Evolutionary conservation across 2,113 vertebrate species (phyloP), one percentile per base, ranked within the genome.

Genomic region (Rafetus swinhoei): DNA sequence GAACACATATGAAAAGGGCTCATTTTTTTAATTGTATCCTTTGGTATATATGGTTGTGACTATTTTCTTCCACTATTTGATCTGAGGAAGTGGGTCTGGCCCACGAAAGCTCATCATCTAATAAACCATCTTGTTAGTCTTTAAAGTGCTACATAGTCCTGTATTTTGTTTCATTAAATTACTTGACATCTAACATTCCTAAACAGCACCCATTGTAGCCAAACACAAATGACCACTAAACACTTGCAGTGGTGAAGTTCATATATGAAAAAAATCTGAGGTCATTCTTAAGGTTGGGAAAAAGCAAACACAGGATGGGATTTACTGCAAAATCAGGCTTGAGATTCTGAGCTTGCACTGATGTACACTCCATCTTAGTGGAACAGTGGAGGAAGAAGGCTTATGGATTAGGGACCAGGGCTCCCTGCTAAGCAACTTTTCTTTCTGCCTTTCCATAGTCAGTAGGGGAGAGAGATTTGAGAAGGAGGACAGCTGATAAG

Each of bases 351-450:
- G 82, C 29, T 50, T 53, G 25, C 21, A 52, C 45, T 84, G 0
- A 0, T 25, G 4, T 45, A 76, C 45, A 76, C 21, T 11, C 77
- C 59, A 86, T 12, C n/a, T 45, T 2, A 82, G 18, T 14, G 13
- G 39, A 9, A 6, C 55, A 45, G 24, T 6, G 21, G 45, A 59
- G 86, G 35, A 89, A 72, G n/a, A 79, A 87, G 52, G 60, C 52
- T 35, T 1, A 25, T 0, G 1, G 74, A 25, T 25, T 77, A 77
- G 39, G 18, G 24, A 77, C 39, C 39, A 27, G 74, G 35, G 45
- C 74, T 50, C 39, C 24, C 74, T 25, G 39, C 6, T 77, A 50
- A 6, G 11, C 12, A 77, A 24, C 74, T 25, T 50, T 12, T 77
- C 45, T 77, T 50, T 39, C 39, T 14, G 74, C 21, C 74, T 77